Percentiles rank a stretch among this genome's conserved stretches.
Conservation (phyloP, 2,888 invertebrate species). For the Drosophila niveifrons region DNA sequence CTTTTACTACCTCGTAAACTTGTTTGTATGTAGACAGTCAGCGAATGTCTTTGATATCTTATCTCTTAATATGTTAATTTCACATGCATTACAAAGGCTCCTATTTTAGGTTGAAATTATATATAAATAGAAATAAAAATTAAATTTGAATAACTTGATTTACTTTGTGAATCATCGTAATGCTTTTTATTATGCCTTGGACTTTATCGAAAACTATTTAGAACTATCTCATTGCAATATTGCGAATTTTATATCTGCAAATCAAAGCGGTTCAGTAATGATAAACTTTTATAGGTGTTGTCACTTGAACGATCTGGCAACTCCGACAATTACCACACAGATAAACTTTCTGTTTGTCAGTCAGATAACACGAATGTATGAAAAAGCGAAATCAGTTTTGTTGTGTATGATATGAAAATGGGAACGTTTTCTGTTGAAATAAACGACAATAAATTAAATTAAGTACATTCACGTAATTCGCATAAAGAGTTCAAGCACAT, state of each 20-base stretch:
- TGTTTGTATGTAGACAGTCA: not conserved
- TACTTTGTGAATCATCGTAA: not conserved
- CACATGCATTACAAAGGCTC: not conserved
- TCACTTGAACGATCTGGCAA: not conserved
- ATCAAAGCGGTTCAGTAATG: not conserved
- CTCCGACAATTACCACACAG: not conserved
- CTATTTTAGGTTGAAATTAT: not conserved
- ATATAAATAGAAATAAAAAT: not conserved
- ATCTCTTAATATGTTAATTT: conserved; percentile 2
- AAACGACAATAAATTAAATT: conserved; percentile 13
- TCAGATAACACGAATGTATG: not conserved
- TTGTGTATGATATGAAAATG: not conserved
- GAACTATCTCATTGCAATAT: too few species aligned
- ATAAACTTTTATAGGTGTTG: not conserved
- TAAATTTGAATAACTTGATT: not conserved
- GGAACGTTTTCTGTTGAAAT: not conserved
- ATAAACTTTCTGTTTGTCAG: not conserved
- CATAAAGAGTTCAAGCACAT: conserved; percentile 59
- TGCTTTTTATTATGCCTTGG: not conserved
- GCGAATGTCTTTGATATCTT: not conserved
- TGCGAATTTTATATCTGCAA: too few species aligned
- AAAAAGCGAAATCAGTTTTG: not conserved
- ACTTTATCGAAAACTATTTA: not conserved
- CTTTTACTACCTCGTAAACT: not conserved
- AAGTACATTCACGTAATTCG: conserved; percentile 20